Conservation (phyloP, 2,113 vertebrate species). For the Anas platyrhynchos region DNA sequence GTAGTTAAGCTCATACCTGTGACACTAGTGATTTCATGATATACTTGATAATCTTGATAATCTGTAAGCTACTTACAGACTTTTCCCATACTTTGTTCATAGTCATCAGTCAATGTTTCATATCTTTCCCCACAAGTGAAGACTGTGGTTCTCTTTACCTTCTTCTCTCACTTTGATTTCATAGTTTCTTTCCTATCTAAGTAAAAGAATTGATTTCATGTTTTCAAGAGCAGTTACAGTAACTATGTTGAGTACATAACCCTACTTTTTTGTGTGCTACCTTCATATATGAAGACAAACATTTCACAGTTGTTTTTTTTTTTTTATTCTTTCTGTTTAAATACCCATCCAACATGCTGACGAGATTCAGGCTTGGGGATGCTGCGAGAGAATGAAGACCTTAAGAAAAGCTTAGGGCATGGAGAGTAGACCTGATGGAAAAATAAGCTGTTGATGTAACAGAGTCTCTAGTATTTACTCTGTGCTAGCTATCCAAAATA, state of each 20-base stretch:
- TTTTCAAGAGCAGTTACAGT: background rate
- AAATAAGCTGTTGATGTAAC: background rate
- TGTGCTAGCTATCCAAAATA: background rate
- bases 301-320: background rate
- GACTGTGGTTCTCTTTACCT: background rate
- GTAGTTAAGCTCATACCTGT: background rate
- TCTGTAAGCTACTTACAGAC: background rate
- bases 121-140: background rate
- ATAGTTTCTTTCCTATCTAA: background rate
- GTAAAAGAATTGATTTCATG: background rate
- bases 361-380: background rate
- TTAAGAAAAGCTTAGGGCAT: background rate
- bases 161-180: background rate
- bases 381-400: background rate
- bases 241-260: background rate
- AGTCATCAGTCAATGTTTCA: background rate
- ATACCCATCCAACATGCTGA: too few relatives aligned
- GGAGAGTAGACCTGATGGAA: background rate
- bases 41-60: background rate
- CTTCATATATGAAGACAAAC: background rate
- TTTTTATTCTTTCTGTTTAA: background rate
- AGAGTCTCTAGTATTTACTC: background rate
- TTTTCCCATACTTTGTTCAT: background rate
- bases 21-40: background rate
- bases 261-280: background rate